These are phyloP conservation scores for Pachypsylla venusta DNA, from an alignment of 1,140 invertebrate genomes.

Conservation along the genomic window DNA sequence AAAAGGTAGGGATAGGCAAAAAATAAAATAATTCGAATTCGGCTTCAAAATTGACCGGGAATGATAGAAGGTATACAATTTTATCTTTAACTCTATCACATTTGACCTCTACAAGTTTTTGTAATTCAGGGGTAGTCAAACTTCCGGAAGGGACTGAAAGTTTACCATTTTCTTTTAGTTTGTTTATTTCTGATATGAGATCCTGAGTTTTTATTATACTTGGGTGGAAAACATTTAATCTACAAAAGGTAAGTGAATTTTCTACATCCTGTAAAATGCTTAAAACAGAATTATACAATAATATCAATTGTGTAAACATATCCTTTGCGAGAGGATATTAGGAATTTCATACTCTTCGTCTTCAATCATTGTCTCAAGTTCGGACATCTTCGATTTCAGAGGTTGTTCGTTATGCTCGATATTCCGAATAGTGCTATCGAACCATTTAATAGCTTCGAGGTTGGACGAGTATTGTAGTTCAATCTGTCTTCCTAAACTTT, in stretches of 20 bases:
- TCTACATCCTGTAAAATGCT: background rate
- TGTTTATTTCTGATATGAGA: background rate
- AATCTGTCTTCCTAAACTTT: background rate
- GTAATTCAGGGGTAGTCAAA: background rate
- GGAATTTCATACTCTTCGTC: background rate
- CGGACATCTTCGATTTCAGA: background rate
- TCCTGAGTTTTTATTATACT: background rate
- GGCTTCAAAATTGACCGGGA: slow-evolving; percentile 8
- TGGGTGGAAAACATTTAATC: background rate
- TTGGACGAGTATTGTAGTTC: background rate
- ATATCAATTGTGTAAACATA: background rate
- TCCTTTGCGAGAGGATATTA: background rate
- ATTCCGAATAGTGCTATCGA: background rate
- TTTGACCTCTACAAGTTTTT: background rate
- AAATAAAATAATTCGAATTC: background rate
- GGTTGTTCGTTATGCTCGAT: background rate
- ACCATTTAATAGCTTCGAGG: background rate
- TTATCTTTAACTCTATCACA: background rate
- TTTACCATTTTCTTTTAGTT: background rate
- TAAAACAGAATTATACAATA: background rate
- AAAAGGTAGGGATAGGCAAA: background rate
- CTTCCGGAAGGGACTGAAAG: too few relatives aligned
- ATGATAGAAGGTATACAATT: slow-evolving; percentile 2
- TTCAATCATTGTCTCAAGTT: background rate
- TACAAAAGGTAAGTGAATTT: background rate